phyloP scores from a whole-genome alignment of 2,113 vertebrate species.

The Periophthalmus modestus region DNA sequence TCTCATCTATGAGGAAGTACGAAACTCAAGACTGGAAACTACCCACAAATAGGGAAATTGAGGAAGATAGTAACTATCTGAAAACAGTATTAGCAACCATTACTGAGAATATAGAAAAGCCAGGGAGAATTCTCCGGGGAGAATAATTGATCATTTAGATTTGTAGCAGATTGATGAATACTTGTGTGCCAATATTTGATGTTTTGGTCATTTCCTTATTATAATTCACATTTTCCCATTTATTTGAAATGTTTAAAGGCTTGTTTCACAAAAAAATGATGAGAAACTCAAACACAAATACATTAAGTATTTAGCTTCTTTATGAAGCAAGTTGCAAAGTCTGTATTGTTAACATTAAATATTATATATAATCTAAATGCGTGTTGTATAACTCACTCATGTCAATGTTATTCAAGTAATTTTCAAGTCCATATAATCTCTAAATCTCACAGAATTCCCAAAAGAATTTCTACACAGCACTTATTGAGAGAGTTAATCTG shows the following conservation, averaged over 20 bases:
- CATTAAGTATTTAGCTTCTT: neutral
- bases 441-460: conserved; percentile 38
- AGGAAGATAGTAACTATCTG: neutral
- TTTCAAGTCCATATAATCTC: conserved; percentile 3
- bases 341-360: neutral
- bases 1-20: conserved; percentile 42
- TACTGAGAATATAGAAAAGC: too few relatives aligned
- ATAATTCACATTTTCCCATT: too few relatives aligned
- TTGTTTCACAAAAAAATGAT: too few relatives aligned
- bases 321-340: neutral
- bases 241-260: too few relatives aligned
- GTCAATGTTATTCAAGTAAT: neutral
- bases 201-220: too few relatives aligned
- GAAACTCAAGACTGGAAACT: conserved; percentile 33
- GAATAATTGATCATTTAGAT: neutral
- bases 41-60: conserved; percentile 3
- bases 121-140: too few relatives aligned
- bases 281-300: neutral
- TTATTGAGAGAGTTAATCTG: conserved; percentile 23
- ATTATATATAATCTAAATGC: neutral
- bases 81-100: neutral
- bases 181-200: too few relatives aligned
- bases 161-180: too few relatives aligned
- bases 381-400: neutral
- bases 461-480: conserved; percentile 28